Percentiles rank a stretch among this genome's conserved stretches.
These are phyloP conservation scores for Dipodomys stephensi DNA, from an alignment of 2,113 vertebrate species.

Conservation along the genomic window DNA sequence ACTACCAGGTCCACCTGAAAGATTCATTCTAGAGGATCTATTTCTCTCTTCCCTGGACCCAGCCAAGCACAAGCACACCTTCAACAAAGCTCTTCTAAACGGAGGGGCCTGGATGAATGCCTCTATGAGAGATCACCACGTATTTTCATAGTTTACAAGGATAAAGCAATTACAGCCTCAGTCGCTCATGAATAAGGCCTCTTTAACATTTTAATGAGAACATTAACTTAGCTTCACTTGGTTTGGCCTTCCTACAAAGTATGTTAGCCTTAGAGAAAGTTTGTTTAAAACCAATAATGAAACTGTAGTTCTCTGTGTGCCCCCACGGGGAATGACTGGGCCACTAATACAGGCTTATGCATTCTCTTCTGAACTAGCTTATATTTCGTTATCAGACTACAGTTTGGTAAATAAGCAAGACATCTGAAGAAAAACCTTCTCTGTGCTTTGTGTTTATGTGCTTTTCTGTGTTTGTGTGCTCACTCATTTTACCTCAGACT, in stretches of 20 bases:
- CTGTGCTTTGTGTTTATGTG: neutral
- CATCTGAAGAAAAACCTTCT: constrained; percentile 34
- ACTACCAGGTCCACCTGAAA: neutral
- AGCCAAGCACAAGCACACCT: neutral
- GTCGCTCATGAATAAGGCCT: constrained; percentile 68
- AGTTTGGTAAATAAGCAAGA: constrained; percentile 47
- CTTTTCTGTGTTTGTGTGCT: neutral
- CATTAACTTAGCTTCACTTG: constrained; percentile 73
- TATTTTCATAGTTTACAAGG: constrained; percentile 68
- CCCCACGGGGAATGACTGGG: neutral
- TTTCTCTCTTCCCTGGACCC: neutral
- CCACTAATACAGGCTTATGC: neutral
- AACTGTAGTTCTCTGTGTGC: constrained; percentile 13
- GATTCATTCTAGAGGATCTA: neutral
- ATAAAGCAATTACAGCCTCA: constrained; percentile 64
- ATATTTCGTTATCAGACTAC: constrained; percentile 19
- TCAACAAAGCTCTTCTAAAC: neutral
- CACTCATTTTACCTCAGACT: constrained; percentile 54
- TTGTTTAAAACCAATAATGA: constrained; percentile 67
- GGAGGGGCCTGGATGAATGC: neutral
- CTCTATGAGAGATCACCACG: neutral
- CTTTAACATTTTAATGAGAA: constrained; percentile 82
- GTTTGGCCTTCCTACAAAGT: constrained; percentile 68
- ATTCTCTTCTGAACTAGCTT: constrained; percentile 19
- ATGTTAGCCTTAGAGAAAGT: constrained; percentile 66